Evolutionary conservation across 2,888 invertebrate genomes (phyloP).

Genomic region (Deilephila porcellus): DNA sequence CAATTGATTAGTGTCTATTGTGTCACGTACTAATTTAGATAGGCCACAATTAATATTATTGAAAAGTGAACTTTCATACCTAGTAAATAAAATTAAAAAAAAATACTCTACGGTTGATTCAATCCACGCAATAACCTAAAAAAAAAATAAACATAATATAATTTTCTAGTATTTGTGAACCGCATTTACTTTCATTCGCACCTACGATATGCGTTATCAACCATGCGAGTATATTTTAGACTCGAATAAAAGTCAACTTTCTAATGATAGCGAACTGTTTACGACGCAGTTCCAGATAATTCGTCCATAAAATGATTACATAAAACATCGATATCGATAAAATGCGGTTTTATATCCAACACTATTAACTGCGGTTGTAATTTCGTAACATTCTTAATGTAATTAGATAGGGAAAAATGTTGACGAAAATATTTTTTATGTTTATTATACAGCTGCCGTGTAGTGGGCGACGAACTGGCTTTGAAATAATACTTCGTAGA

Average conservation of each 20-base stretch:
- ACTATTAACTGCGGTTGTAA: slow-evolving; percentile 25
- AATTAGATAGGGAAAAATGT: slow-evolving; percentile 14
- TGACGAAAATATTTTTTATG: not conserved
- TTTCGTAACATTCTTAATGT: slow-evolving; percentile 25
- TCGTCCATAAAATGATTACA: slow-evolving; percentile 27
- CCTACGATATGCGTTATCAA: slow-evolving; percentile 4
- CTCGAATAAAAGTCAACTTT: slow-evolving; percentile 25
- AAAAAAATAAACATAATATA: no score
- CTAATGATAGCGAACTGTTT: slow-evolving; percentile 25
- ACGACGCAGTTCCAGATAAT: slow-evolving; percentile 23
- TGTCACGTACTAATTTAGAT: no score
- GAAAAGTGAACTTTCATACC: no score
- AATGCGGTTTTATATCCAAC: slow-evolving; percentile 23
- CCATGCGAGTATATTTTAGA: slow-evolving; percentile 15
- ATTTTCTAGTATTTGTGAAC: no score
- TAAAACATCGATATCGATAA: slow-evolving; percentile 27
- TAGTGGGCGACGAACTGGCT: not conserved
- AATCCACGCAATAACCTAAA: no score
- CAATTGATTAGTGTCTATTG: no score
- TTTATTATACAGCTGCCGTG: not conserved
- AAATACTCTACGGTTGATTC: no score
- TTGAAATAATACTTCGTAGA: no score
- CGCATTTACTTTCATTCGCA: not conserved
- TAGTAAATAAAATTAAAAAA: no score
- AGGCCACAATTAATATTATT: no score